Conservation (phyloP, 2,797 vertebrate genomes). For the Megaceryle alcyon region DNA sequence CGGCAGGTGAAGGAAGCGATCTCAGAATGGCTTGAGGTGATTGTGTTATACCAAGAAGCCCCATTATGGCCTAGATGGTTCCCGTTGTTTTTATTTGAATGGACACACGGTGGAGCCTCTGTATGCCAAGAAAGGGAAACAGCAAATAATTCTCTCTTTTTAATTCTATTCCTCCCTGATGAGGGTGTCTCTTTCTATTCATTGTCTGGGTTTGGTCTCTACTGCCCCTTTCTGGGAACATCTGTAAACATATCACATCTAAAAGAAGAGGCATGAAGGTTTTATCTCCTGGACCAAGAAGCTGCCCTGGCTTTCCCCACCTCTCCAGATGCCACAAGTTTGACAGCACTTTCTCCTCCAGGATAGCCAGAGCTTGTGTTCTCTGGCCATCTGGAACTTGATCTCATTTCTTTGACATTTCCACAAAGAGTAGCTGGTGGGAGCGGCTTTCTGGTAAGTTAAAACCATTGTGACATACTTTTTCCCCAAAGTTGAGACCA, state of each 20-base stretch:
- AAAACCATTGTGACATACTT: neutral
- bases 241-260: neutral
- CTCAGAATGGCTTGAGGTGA: neutral
- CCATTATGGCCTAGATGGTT: neutral
- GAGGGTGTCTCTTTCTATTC: neutral
- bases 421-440: neutral
- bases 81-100: neutral
- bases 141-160: neutral
- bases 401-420: neutral
- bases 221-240: constrained; percentile 66
- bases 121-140: neutral
- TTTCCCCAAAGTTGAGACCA: neutral
- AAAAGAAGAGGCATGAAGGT: neutral
- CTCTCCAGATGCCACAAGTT: neutral
- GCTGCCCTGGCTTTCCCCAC: neutral
- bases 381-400: neutral
- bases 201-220: constrained; percentile 39
- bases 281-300: neutral
- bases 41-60: neutral
- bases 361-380: neutral
- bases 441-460: neutral
- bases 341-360: neutral
- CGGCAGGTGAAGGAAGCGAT: neutral
- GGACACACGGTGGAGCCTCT: neutral
- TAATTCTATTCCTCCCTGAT: neutral